phyloP scores from a whole-genome alignment of 2,888 invertebrate species.

The Chrysina gloriosa region DNA sequence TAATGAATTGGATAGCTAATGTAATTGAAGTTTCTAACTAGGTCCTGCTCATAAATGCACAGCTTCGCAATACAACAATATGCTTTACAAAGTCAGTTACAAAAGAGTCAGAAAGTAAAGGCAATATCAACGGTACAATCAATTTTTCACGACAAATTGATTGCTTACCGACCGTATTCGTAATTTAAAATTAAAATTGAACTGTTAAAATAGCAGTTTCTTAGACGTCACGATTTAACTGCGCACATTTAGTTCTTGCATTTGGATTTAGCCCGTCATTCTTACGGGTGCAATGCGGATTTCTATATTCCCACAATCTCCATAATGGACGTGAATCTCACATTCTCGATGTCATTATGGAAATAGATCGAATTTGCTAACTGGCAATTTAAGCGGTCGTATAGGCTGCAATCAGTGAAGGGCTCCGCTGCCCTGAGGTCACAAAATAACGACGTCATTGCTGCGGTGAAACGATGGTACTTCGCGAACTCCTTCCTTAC shows the following conservation, averaged over 20 bases:
- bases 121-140: background rate
- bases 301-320: constrained; percentile 7
- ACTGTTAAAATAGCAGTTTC: background rate
- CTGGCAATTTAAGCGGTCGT: constrained; percentile 22
- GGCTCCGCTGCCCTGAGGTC: constrained; percentile 16
- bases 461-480: constrained; percentile 20
- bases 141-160: background rate
- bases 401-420: constrained; percentile 14
- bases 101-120: too few species aligned
- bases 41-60: too few species aligned
- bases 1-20: too few species aligned
- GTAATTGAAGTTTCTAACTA: too few species aligned
- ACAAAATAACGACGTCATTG: constrained; percentile 32
- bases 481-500: constrained; percentile 5
- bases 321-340: background rate
- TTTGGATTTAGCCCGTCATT: background rate
- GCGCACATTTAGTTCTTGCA: background rate
- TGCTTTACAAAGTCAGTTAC: too few species aligned
- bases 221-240: background rate
- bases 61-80: too few species aligned
- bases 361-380: constrained; percentile 35
- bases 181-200: background rate
- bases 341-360: constrained; percentile 28
- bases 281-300: constrained; percentile 14
- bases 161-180: background rate